Evolutionary conservation across 2,888 invertebrate species (phyloP), one percentile per base, ranked within the genome.

Genomic region (Cynaeus angustus): DNA sequence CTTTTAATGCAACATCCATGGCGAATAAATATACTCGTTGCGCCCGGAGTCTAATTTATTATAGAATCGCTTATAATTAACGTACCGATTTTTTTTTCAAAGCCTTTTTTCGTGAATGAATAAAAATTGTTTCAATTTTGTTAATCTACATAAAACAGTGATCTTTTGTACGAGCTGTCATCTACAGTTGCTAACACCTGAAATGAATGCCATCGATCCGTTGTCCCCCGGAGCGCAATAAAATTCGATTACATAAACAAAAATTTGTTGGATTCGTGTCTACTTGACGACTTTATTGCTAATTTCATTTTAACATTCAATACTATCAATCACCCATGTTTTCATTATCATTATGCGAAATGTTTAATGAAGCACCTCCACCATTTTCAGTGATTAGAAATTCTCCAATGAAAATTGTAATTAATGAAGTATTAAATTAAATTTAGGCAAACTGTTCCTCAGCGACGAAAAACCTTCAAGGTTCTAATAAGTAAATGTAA

Each of bases 211-310:
- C 21, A 56, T 56, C 56, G 50, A 21, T 41, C 28, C 28, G n/a
- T 14, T 9, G 30, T 13, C 16, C 53, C 53, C 53, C 3, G n/a
- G 26, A 37, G 56, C 33, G 28, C 59, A 59, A 45, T 59, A 30
- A 59, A 59, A 59, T 59, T 45, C 37, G 46, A 59, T 46, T 59
- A 59, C 59, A 14, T 46, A 46, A 59, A 59, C 28, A 46, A 59
- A 56, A 59, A 59, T 46, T 14, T 10, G 14, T 41, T 55, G 16
- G 14, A 8, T 16, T 38, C 38, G 14, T 55, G 4, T 21, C 1
- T 21, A 21, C 21, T 21, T n/a, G n/a, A n/a, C 21, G 26, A 13
- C 52, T 12, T 41, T 41, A 33, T 33, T 12, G 21, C 21, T 21
- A 33, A 52, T 52, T 50, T 13, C 30, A 52, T 33, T 52, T 12